These are phyloP conservation scores for Geotrupes spiniger DNA, from an alignment of 2,888 invertebrate species.

Conservation along the genomic window DNA sequence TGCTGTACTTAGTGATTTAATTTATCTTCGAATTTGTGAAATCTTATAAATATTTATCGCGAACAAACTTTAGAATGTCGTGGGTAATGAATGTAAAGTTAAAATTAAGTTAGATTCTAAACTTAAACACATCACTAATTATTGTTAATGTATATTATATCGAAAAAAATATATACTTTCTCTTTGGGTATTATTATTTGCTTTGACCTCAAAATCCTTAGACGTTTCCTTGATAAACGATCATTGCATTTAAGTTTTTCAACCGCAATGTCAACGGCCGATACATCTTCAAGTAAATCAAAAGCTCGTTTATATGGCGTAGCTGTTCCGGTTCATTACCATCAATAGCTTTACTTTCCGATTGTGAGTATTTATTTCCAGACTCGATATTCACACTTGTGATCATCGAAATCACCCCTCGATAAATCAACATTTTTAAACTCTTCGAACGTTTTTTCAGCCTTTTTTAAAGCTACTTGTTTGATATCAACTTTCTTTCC, in stretches of 20 bases:
- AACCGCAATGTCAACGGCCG: conserved; percentile 15
- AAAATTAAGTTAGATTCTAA: no score
- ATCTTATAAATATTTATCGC: no score
- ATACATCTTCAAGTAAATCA: conserved; percentile 18
- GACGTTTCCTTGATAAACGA: conserved; percentile 29
- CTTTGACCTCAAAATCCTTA: conserved; percentile 37
- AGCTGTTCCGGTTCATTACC: not conserved
- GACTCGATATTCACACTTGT: not conserved
- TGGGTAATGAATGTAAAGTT: no score
- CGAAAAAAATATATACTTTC: no score
- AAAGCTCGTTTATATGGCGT: conserved; percentile 16
- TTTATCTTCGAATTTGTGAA: no score
- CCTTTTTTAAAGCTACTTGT: not conserved
- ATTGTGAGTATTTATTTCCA: not conserved
- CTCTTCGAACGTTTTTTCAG: conserved; percentile 1
- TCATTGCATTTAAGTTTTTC: conserved; percentile 15
- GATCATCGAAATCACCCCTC: conserved; percentile 20
- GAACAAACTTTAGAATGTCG: no score
- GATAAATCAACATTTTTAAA: conserved; percentile 8
- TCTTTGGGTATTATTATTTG: conserved; percentile 37
- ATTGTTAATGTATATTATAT: no score
- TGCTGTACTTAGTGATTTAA: no score
- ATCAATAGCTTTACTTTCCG: no score
- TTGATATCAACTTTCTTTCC: not conserved
- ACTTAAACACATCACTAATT: no score